Base-by-base conservation (phyloP, 1,140 invertebrate species). In the Dendroctonus valens region DNA sequence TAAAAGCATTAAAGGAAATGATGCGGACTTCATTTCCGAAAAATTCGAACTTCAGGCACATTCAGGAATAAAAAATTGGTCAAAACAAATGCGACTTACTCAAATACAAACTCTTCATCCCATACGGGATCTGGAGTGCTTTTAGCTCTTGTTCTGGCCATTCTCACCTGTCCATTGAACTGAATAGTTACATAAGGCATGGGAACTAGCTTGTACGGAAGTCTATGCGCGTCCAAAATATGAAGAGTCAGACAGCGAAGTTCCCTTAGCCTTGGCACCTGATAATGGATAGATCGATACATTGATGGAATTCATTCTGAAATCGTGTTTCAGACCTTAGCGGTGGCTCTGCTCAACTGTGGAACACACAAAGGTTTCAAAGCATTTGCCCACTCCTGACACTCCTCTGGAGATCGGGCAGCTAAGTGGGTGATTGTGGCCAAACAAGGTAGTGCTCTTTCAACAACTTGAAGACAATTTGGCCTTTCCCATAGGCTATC, bases 401-500 rank as follows among this genome's bases (percentile, higher is more conserved):
- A 86, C 75, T 94, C 93, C 72, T 86, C 84, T 49, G 85, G 84
- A 69, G 85, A 86, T 62, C 86, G 87, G 7, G 94, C 92, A 75
- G 93, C 93, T 59, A 98, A 81, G 82, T 97, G 97, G 37, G 94
- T 95, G 62, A 94, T 90, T 0, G 93, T 96, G 41, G 94, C 91
- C 50, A 97, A 81, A 80, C 94, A 96, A 26, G 94, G 94, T 70
- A 97, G 79, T 44, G 94, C 94, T 66, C 92, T 83, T 81, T 97
- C 94, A 6, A 98, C 94, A 68, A 99, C 83, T 81, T 98, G 95
- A 79, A 98, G 96, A 80, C 95, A 97, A 81, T 95, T 91, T 60
- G 93, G 91, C 73, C 93, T 87, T 78, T 97, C 95, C 88, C 96
- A 98, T 11, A 97, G 87, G 72, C 92, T 96, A 78, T 98, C 96